Evolutionary conservation across 2,888 invertebrate species (phyloP), one percentile per base, ranked within the genome.

Genomic region (Galeruca laticollis): DNA sequence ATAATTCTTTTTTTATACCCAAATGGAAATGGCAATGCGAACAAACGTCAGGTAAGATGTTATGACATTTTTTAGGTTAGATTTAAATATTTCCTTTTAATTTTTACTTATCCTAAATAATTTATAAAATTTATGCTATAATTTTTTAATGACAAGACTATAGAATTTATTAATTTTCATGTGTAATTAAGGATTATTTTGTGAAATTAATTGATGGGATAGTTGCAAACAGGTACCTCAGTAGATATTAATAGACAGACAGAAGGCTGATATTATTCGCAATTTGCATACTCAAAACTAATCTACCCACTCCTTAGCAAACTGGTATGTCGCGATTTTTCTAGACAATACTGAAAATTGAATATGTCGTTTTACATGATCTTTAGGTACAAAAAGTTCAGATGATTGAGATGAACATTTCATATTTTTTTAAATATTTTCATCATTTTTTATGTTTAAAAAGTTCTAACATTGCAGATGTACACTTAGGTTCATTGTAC

Each of bases 21-120:
- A 47, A 18, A 56, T 35, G 62, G 60, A 60, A 66, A 72, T 66
- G 56, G 47, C 13, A 63, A 31, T 49, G 60, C 62, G 60, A 51
- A 51, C 49, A 63, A 47, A 66, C 54, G 67, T 73, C 74, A 73
- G 74, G 74, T 74, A 72, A 74, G 69, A 62, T 61, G 52, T 56
- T 56, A 60, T 67, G 65, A 71, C 65, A 57, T 59, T 52, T 73
- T 68, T 59, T 70, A 74, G 74, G 74, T 74, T 74, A 74, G 62
- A 69, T 70, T 68, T 47, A 35, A 33, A 33, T 26, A 40, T 59
- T 40, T 47, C 15, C 10, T 15, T 15, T 35, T 11, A 35, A 26
- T 43, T 11, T 15, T 35, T 62, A 31, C 33, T 35, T 35, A 35
- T 49, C 10, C n/a, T 15, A 8, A 21, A 11, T 21, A 49, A n/a